These are phyloP conservation scores for Agrilus cyanescens DNA, from an alignment of 2,888 invertebrate species.

Conservation along the genomic window DNA sequence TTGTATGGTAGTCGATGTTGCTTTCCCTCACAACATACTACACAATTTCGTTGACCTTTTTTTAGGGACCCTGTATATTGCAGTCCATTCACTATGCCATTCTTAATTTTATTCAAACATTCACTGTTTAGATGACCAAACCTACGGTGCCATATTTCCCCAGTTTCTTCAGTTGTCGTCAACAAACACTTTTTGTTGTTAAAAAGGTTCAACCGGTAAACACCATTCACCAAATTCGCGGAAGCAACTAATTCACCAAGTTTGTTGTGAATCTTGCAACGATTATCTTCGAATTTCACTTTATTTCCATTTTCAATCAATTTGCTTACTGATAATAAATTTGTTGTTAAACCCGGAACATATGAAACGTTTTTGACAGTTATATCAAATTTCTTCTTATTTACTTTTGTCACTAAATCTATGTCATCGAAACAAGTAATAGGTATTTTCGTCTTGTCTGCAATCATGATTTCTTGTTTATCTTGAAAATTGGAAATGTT, in stretches of 20 bases:
- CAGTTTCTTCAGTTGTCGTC: neutral
- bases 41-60: neutral
- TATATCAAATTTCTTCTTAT: slow-evolving; percentile 4
- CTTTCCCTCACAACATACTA: neutral
- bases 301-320: slow-evolving; percentile 9
- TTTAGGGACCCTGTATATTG: neutral
- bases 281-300: slow-evolving; percentile 6
- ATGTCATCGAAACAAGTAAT: slow-evolving; percentile 5
- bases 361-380: slow-evolving; percentile 6
- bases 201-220: slow-evolving; percentile 4
- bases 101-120: slow-evolving; percentile 5
- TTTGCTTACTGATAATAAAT: slow-evolving; percentile 11
- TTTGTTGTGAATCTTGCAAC: slow-evolving; percentile 9
- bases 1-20: neutral
- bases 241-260: slow-evolving; percentile 5
- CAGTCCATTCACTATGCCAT: neutral
- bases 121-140: slow-evolving; percentile 5
- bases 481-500: neutral
- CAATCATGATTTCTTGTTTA: slow-evolving; percentile 7
- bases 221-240: slow-evolving; percentile 5
- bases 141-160: slow-evolving; percentile 9
- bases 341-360: slow-evolving; percentile 10
- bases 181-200: neutral
- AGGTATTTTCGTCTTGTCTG: slow-evolving; percentile 5
- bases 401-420: slow-evolving; percentile 5